Percentiles rank a stretch among this genome's conserved stretches.
Evolutionary conservation across 2,888 invertebrate genomes (phyloP).

Genomic region (Cerastis leucographa): DNA sequence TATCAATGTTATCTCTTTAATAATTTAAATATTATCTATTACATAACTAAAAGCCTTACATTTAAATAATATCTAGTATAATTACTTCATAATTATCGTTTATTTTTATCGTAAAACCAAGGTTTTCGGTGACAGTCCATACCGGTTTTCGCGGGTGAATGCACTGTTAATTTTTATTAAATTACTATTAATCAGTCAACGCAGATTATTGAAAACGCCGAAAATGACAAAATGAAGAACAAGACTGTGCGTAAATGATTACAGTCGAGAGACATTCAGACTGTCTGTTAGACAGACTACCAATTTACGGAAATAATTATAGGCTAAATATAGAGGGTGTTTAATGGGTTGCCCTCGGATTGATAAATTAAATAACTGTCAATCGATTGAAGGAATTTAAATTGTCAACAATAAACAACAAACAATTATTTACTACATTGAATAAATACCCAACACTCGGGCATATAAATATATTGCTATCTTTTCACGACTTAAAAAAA

Average conservation of each 20-base stretch:
- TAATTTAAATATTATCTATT: conserved; percentile 37
- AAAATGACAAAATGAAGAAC: neutral
- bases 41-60: conserved; percentile 18
- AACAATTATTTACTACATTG: conserved; percentile 1
- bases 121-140: conserved; percentile 18
- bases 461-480: conserved; percentile 18
- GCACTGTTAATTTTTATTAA: conserved; percentile 21
- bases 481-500: neutral
- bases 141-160: conserved; percentile 22
- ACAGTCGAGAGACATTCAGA: neutral
- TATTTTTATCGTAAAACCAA: conserved; percentile 39
- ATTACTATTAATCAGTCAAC: neutral
- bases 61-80: conserved; percentile 15
- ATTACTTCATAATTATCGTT: conserved; percentile 20
- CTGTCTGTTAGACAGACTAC: neutral
- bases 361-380: conserved; percentile 19
- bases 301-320: neutral
- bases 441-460: neutral
- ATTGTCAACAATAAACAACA: conserved; percentile 9
- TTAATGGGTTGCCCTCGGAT: neutral
- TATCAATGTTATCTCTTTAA: conserved; percentile 26
- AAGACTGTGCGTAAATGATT: neutral
- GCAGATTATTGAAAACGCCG: neutral
- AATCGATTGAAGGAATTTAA: conserved; percentile 21
- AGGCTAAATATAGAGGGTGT: neutral